phyloP scores from a whole-genome alignment of 1,140 invertebrate genomes.

The Ostrea edulis region DNA sequence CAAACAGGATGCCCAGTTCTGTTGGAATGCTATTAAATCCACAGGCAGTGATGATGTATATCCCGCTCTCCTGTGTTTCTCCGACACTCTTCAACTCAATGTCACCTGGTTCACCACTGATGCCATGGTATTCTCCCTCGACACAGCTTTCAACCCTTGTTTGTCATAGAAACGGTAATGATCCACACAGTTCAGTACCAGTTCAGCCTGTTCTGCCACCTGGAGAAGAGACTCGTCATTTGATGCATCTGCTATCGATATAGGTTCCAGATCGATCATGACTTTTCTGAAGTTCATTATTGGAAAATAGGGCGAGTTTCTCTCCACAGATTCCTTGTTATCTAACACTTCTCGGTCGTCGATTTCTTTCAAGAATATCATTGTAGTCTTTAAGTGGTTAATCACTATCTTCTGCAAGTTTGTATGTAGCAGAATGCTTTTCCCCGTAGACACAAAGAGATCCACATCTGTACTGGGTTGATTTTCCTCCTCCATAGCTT shows the following conservation, averaged over 20 bases:
- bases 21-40: constrained; percentile 93
- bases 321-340: too few relatives aligned
- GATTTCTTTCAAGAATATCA: too few relatives aligned
- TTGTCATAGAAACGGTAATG: constrained; percentile 95
- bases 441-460: too few relatives aligned
- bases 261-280: constrained; percentile 83
- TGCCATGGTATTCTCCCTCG: constrained; percentile 90
- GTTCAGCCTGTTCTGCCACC: constrained; percentile 88
- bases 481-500: too few relatives aligned
- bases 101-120: constrained; percentile 91
- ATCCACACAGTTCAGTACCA: constrained; percentile 93
- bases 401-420: too few relatives aligned
- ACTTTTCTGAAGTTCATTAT: too few relatives aligned
- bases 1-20: constrained; percentile 89
- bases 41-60: constrained; percentile 93
- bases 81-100: constrained; percentile 92
- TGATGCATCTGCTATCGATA: constrained; percentile 89
- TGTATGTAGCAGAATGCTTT: too few relatives aligned
- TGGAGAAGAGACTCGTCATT: constrained; percentile 86
- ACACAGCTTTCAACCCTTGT: constrained; percentile 95
- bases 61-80: constrained; percentile 86
- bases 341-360: too few relatives aligned
- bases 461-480: too few relatives aligned
- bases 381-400: too few relatives aligned
- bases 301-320: too few relatives aligned